Conservation (phyloP, 2,888 invertebrate genomes). For the Zonitis immaculata region DNA sequence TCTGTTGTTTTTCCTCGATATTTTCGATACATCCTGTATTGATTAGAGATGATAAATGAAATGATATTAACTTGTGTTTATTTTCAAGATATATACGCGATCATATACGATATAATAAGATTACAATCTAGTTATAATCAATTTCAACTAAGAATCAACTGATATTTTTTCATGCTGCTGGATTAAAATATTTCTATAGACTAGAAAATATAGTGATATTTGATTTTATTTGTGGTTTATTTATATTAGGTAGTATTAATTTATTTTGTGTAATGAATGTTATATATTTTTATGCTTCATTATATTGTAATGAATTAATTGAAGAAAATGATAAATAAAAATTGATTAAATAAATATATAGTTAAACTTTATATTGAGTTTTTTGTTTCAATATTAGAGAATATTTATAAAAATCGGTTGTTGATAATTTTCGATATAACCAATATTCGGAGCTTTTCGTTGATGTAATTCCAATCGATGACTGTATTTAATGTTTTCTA, state of each 20-base stretch:
- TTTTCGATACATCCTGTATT: neutral
- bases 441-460: neutral
- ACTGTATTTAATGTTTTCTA: neutral
- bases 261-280: constrained; percentile 62
- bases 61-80: neutral
- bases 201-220: constrained; percentile 79
- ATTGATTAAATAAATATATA: too few species aligned
- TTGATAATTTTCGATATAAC: neutral
- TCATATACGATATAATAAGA: neutral
- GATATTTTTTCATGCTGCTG: constrained; percentile 37
- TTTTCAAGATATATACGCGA: neutral
- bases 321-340: constrained; percentile 3
- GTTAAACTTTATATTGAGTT: neutral
- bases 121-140: neutral
- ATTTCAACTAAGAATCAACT: constrained; percentile 7
- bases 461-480: neutral
- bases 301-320: constrained; percentile 24
- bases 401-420: neutral
- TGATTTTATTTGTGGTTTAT: constrained; percentile 64
- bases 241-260: constrained; percentile 62
- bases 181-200: constrained; percentile 50
- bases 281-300: constrained; percentile 50
- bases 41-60: neutral
- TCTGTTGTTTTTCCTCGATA: too few species aligned
- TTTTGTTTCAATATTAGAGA: neutral